A percentile compares a stretch with the other conserved stretches of the same genome.
These are phyloP conservation scores for Drosophila nikananu DNA, from an alignment of 1,140 invertebrate species.

Conservation along the genomic window DNA sequence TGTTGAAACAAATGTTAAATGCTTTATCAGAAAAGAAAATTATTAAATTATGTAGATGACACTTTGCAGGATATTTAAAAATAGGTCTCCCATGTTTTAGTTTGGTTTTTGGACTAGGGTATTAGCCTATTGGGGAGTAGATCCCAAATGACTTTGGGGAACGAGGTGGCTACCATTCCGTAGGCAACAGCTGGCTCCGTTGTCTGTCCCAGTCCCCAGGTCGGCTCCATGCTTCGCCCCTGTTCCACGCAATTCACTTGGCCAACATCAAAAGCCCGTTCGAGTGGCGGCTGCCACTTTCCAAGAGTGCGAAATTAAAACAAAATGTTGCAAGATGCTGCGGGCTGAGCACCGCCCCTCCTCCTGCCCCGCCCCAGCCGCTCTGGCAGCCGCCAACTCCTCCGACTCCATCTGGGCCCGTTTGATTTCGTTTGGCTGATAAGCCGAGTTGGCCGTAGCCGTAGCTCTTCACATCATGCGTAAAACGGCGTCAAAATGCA, in stretches of 20 bases:
- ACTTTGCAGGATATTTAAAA: background rate
- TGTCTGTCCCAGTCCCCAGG: background rate
- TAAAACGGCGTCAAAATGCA: slow-evolving; percentile 82
- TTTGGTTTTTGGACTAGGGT: background rate
- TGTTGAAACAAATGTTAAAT: background rate
- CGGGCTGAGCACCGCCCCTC: slow-evolving; percentile 46
- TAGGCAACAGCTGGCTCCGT: slow-evolving; percentile 23
- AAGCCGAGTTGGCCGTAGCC: slow-evolving; percentile 57
- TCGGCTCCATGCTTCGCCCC: slow-evolving; percentile 8
- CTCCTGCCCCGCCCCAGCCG: background rate
- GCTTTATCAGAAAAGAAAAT: background rate
- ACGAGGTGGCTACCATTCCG: slow-evolving; percentile 7
- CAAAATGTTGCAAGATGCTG: slow-evolving; percentile 83
- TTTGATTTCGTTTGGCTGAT: slow-evolving; percentile 75
- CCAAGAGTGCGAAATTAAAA: slow-evolving; percentile 81
- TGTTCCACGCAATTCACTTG: slow-evolving; percentile 32
- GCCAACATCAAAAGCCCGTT: slow-evolving; percentile 75
- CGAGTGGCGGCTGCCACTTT: slow-evolving; percentile 78
- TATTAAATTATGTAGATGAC: background rate
- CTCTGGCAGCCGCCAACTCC: slow-evolving; percentile 1
- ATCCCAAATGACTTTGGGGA: background rate
- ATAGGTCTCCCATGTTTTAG: background rate
- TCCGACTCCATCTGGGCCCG: slow-evolving; percentile 43
- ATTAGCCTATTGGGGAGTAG: no score
- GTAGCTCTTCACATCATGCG: slow-evolving; percentile 66